Evolutionary conservation across 2,113 vertebrate species (phyloP).

Genomic region (Guaruba guarouba): DNA sequence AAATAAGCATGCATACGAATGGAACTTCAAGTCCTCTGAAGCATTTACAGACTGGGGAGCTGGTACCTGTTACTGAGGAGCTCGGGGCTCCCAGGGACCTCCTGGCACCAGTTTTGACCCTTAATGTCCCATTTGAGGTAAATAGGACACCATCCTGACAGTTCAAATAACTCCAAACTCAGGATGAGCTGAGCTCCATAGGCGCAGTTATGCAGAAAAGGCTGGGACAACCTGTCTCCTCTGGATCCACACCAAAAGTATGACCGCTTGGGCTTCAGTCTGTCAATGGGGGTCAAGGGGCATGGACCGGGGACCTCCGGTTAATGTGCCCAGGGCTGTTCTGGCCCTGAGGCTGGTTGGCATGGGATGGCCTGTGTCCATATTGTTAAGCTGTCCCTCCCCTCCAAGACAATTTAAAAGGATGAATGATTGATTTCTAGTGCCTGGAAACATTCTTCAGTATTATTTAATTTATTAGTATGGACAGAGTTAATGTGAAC

Average conservation of each 20-base stretch:
- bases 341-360: neutral
- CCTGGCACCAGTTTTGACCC: neutral
- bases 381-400: neutral
- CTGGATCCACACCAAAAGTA: neutral
- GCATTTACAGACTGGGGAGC: neutral
- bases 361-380: neutral
- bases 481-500: conserved; percentile 4
- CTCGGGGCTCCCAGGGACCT: neutral
- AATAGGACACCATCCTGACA: neutral
- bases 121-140: neutral
- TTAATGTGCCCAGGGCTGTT: neutral
- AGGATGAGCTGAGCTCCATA: neutral
- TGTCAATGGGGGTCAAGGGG: neutral
- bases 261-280: neutral
- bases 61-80: neutral
- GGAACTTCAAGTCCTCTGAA: neutral
- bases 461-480: conserved; percentile 27
- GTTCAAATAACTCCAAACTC: neutral
- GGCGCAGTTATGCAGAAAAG: neutral
- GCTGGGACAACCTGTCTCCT: neutral
- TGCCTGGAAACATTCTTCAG: conserved; percentile 38
- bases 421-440: conserved; percentile 39
- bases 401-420: neutral
- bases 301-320: neutral
- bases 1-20: neutral